Percentiles rank a stretch among this genome's conserved stretches.
Conservation (phyloP, 1,140 invertebrate genomes). For the Bathynomus jamesi region DNA sequence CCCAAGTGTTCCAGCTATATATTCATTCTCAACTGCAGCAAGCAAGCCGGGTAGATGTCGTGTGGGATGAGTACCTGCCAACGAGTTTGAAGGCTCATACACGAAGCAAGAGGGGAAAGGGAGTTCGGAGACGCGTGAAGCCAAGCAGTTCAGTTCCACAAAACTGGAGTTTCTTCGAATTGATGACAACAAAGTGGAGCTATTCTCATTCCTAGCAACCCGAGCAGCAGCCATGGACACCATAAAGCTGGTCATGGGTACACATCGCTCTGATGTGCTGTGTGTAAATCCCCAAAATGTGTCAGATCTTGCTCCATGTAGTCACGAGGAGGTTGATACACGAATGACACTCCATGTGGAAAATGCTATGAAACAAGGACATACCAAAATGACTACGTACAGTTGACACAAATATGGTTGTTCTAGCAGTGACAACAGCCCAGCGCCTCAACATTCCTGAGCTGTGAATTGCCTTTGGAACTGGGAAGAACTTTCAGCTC, state of each 20-base stretch:
- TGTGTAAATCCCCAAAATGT: too few relatives aligned
- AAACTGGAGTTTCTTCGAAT: not conserved
- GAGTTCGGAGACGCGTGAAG: not conserved
- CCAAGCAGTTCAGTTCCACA: too few relatives aligned
- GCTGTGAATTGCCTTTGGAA: not conserved
- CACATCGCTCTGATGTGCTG: too few relatives aligned
- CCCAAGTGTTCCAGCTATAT: not conserved
- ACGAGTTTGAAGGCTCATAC: not conserved
- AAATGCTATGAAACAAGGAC: too few relatives aligned
- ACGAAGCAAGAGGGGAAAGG: not conserved
- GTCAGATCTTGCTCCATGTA: too few relatives aligned
- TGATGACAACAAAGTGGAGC: not conserved
- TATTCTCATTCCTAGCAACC: not conserved
- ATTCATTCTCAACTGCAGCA: not conserved
- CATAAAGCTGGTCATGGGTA: too few relatives aligned
- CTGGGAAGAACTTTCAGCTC: too few relatives aligned
- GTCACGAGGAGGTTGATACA: too few relatives aligned
- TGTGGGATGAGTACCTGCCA: not conserved
- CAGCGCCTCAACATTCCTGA: not conserved
- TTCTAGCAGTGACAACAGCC: not conserved
- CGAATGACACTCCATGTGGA: too few relatives aligned
- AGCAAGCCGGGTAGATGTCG: not conserved
- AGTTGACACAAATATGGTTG: too few relatives aligned
- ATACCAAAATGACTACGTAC: too few relatives aligned
- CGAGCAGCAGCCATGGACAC: not conserved